Evolutionary conservation across 2,888 invertebrate species (phyloP).

Genomic region (Cryptocheilus praepositus): DNA sequence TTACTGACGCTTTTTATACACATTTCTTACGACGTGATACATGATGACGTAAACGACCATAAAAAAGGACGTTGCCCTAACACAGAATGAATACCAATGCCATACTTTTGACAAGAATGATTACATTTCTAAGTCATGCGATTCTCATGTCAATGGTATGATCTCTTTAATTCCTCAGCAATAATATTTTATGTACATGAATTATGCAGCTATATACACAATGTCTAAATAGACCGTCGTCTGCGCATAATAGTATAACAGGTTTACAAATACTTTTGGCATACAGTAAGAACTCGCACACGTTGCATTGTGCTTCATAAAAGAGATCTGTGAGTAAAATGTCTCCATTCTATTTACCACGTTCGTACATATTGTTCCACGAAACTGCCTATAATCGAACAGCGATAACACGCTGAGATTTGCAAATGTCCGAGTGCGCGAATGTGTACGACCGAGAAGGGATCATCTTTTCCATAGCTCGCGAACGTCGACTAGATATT

Average conservation of each 20-base stretch:
- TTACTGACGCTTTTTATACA: too few species aligned
- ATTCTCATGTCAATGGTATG: too few species aligned
- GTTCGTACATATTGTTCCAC: too few species aligned
- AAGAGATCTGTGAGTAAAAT: background rate
- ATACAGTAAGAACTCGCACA: slow-evolving; percentile 2
- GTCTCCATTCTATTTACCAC: background rate
- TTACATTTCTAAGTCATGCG: too few species aligned
- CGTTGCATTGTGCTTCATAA: background rate
- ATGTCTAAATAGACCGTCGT: slow-evolving; percentile 23
- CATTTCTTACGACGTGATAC: too few species aligned
- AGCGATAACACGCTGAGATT: too few species aligned
- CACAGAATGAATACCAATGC: too few species aligned
- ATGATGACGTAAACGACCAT: too few species aligned
- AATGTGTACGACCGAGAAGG: background rate
- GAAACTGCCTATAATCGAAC: too few species aligned
- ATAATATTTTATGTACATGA: slow-evolving; percentile 26
- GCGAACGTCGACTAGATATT: slow-evolving; percentile 6
- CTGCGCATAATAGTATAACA: slow-evolving; percentile 3
- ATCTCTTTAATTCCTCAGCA: slow-evolving; percentile 1
- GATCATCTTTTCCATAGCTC: background rate
- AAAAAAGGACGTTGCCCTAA: too few species aligned
- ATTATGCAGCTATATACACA: slow-evolving; percentile 15
- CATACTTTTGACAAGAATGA: too few species aligned
- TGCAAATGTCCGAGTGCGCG: too few species aligned
- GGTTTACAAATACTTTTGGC: slow-evolving; percentile 14